phyloP scores from a whole-genome alignment of 2,888 invertebrate genomes.

The Operophtera brumata region DNA sequence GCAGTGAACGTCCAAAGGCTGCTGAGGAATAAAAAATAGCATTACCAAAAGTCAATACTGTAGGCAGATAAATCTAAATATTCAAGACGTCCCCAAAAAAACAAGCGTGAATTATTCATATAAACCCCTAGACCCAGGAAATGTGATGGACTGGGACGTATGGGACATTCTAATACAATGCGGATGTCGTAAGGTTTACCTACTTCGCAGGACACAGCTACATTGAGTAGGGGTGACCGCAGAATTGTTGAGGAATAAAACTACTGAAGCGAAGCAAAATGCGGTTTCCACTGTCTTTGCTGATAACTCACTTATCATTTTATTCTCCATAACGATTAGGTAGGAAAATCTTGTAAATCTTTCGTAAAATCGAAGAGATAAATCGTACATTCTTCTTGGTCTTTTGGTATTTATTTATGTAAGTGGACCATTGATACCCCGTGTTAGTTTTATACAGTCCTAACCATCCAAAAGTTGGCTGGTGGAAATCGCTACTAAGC shows the following conservation, averaged over 20 bases:
- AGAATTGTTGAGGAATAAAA: slow-evolving; percentile 1
- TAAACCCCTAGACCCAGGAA: slow-evolving; percentile 35
- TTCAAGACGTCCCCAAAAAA: slow-evolving; percentile 45
- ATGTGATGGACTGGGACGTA: slow-evolving; percentile 26
- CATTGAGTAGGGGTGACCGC: slow-evolving; percentile 18
- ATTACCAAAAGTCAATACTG: slow-evolving; percentile 42
- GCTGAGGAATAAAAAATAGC: slow-evolving; percentile 28
- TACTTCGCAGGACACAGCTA: slow-evolving; percentile 21
- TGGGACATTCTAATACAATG: slow-evolving; percentile 27
- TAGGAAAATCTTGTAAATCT: too few relatives aligned
- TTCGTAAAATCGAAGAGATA: too few relatives aligned
- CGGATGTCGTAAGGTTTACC: slow-evolving; percentile 23
- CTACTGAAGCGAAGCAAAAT: neutral
- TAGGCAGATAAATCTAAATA: slow-evolving; percentile 49
- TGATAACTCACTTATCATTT: too few relatives aligned
- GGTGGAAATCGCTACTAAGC: too few relatives aligned
- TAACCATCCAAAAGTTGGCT: too few relatives aligned
- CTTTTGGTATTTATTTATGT: too few relatives aligned
- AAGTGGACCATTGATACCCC: too few relatives aligned
- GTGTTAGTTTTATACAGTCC: too few relatives aligned
- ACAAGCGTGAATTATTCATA: slow-evolving; percentile 50
- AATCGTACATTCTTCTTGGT: too few relatives aligned
- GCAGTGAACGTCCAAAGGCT: too few relatives aligned
- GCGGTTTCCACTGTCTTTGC: too few relatives aligned
- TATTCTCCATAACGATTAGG: too few relatives aligned